phyloP scores from a whole-genome alignment of 1,140 invertebrate genomes.

The Calliopsis andreniformis region DNA sequence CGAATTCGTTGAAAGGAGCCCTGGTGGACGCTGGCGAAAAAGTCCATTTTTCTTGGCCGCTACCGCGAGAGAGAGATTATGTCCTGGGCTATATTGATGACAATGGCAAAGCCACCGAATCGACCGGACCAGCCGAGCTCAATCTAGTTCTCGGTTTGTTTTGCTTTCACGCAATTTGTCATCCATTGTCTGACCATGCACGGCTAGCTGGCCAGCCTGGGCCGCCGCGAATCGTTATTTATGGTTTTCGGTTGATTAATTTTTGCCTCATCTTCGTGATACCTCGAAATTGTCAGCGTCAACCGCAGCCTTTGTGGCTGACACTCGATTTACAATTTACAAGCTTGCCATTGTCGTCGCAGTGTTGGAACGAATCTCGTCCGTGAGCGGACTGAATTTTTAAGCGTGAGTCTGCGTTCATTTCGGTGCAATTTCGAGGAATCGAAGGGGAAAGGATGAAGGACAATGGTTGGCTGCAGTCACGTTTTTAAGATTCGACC shows the following conservation, averaged over 20 bases:
- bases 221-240: constrained; percentile 70
- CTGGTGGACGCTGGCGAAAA: constrained; percentile 53
- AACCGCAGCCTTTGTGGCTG: constrained; percentile 21
- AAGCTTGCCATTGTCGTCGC: not conserved
- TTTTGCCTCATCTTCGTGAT: constrained; percentile 65
- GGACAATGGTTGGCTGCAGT: constrained; percentile 10
- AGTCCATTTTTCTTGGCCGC: constrained; percentile 70
- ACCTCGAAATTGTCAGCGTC: constrained; percentile 52
- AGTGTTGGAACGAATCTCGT: not conserved
- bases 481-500: constrained; percentile 55
- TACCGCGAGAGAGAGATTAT: constrained; percentile 65
- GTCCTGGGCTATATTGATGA: constrained; percentile 72
- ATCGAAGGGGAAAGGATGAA: not conserved
- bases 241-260: constrained; percentile 76
- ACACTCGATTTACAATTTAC: constrained; percentile 43
- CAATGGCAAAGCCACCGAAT: constrained; percentile 58
- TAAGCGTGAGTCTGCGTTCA: too few relatives aligned
- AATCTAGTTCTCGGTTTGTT: constrained; percentile 73
- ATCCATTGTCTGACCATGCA: constrained; percentile 73
- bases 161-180: constrained; percentile 75
- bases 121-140: constrained; percentile 55
- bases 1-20: constrained; percentile 44
- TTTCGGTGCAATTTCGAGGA: not conserved
- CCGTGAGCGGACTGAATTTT: not conserved
- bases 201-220: constrained; percentile 24